Conservation (phyloP, 64 coral and sea anemone genomes). For the Dendronephthya gigantea region DNA sequence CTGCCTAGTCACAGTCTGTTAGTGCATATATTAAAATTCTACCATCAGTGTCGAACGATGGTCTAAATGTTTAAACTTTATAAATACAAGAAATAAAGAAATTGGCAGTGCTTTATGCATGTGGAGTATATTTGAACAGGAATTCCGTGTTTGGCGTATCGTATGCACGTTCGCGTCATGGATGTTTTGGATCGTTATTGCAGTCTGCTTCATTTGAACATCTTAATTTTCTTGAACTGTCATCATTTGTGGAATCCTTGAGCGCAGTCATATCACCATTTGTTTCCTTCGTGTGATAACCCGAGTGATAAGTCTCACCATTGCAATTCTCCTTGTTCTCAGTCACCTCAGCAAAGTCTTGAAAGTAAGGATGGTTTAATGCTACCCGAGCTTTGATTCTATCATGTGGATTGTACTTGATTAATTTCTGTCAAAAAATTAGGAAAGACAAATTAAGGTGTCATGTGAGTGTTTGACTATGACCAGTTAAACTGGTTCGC, state of each 20-base stretch:
- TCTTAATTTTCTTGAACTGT: neutral
- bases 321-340: neutral
- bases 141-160: neutral
- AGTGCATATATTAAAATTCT: no score
- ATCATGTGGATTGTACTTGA: conserved; percentile 4
- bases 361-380: neutral
- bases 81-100: no score
- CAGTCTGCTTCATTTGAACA: neutral
- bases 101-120: no score
- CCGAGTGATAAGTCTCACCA: neutral
- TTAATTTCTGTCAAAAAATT: neutral
- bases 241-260: conserved; percentile 12
- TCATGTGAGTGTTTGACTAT: no score
- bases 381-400: neutral
- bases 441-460: neutral
- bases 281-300: neutral
- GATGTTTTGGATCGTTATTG: neutral
- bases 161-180: neutral
- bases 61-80: no score
- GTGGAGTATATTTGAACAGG: neutral
- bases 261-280: neutral
- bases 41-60: no score
- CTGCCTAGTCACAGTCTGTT: no score
- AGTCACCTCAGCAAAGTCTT: neutral
- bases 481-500: neutral